phyloP scores from a whole-genome alignment of 2,113 vertebrate genomes.

The Myiopsitta monachus region DNA sequence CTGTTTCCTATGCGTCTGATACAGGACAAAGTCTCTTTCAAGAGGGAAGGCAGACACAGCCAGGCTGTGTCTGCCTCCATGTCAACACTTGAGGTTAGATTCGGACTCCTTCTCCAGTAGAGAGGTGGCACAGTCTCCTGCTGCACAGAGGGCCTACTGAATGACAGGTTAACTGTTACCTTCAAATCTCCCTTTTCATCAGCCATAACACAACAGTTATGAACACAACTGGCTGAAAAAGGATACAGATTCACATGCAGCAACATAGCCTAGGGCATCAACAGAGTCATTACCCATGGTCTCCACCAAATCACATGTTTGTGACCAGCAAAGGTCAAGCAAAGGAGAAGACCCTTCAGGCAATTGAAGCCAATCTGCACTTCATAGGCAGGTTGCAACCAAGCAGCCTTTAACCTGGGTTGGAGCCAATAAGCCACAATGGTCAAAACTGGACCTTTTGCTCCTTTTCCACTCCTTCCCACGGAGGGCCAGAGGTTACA shows the following conservation, averaged over 20 bases:
- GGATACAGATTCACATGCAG: background rate
- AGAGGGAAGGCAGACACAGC: background rate
- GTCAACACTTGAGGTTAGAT: background rate
- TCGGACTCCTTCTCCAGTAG: background rate
- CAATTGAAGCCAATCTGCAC: background rate
- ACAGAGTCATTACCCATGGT: background rate
- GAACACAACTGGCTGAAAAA: background rate
- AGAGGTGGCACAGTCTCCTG: background rate
- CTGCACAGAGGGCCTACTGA: background rate
- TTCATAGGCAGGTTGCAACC: background rate
- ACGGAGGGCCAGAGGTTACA: accelerated
- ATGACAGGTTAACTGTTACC: background rate
- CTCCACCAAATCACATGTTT: background rate
- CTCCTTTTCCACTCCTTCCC: background rate
- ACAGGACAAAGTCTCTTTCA: background rate
- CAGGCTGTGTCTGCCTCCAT: background rate
- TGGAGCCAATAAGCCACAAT: background rate
- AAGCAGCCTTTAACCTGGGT: background rate
- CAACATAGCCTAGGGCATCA: background rate
- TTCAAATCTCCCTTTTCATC: background rate
- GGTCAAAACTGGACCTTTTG: background rate
- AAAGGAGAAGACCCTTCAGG: background rate
- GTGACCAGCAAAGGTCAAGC: background rate
- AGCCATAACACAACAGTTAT: background rate
- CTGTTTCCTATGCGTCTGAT: background rate